Base-by-base conservation (phyloP, 2,888 invertebrate genomes). In the Auanema freiburgensis region DNA sequence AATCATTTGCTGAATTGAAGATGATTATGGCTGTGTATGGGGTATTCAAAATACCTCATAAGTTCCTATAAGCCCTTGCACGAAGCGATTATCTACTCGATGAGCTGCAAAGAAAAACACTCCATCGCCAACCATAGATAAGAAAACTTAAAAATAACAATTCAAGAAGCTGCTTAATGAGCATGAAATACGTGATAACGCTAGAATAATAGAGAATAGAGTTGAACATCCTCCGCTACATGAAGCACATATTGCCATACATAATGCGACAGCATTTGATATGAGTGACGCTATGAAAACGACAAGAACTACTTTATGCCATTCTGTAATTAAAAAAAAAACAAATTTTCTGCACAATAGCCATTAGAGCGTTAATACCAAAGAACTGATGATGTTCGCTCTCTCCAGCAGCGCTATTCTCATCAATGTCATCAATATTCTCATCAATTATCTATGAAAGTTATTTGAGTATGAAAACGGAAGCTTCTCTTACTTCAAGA, bases 101-200 rank as follows among this genome's bases (percentile, higher is more conserved):
- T 81, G 81, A 18, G 81, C 82, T 33, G 81, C 81, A 51, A 81
- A 81, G 69, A 81, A 81, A 71, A 81, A 81, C 42, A 80, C 78
- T 0, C 69, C 72, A 46, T 80, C 81, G 24, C 76, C 76, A 21
- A 69, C 63, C 25, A 72, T 44, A 0, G 71, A 61, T 4, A 68
- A 64, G 65, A 76, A 72, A 0, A 72, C 74, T 74, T 51, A 43
- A 72, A 52, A 59, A 23, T 16, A 16, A 0, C 44, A 33, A 23
- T 14, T 6, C 2, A 33, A 33, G 23, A n/a, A 52, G 24, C 24
- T 1, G 21, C 54, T 25, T 40, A 33, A 33, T 33, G 40, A 55
- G n/a, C 14, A 21, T 53, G n/a, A 8, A 52, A 18, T 5, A 25
- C 16, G 24, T 40, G 23, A 23, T 21, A 51, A 25, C 4, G 33